A percentile compares a stretch with the other conserved stretches of the same genome.
phyloP scores from a whole-genome alignment of 1,140 invertebrate species.

The Drosophila novamexicana region DNA sequence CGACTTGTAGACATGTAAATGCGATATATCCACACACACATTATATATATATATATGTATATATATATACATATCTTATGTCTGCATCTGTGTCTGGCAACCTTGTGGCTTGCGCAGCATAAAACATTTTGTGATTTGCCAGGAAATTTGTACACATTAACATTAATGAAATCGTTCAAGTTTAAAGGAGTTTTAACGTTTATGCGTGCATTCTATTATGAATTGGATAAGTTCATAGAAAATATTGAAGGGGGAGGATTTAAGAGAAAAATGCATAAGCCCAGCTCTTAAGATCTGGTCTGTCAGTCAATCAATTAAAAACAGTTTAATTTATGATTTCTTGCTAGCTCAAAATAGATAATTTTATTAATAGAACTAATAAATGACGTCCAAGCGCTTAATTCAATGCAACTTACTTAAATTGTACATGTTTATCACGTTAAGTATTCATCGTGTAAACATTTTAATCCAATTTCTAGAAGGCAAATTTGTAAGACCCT shows the following conservation, averaged over 20 bases:
- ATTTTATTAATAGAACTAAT: no score
- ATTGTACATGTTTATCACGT: no score
- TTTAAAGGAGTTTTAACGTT: conserved; percentile 12
- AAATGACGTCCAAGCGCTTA: no score
- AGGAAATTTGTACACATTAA: conserved; percentile 35
- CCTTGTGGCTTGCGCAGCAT: conserved; percentile 24
- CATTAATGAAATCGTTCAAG: conserved; percentile 25
- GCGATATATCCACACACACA: conserved; percentile 11
- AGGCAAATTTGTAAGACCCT: no score
- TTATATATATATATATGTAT: conserved; percentile 8
- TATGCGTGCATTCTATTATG: not conserved
- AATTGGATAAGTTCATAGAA: not conserved
- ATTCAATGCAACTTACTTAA: no score
- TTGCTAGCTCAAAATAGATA: no score
- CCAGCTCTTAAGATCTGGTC: no score
- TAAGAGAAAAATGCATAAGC: no score
- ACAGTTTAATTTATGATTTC: no score
- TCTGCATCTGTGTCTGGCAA: conserved; percentile 48
- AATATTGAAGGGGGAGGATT: not conserved
- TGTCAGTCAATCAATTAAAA: no score
- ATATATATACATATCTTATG: not conserved
- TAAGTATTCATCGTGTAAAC: no score
- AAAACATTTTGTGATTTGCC: conserved; percentile 26
- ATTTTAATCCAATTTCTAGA: no score
- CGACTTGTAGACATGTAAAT: conserved; percentile 43